Evolutionary conservation across 2,888 invertebrate genomes (phyloP), one percentile per base, ranked within the genome.

Genomic region (Arrhopalites spinosus): DNA sequence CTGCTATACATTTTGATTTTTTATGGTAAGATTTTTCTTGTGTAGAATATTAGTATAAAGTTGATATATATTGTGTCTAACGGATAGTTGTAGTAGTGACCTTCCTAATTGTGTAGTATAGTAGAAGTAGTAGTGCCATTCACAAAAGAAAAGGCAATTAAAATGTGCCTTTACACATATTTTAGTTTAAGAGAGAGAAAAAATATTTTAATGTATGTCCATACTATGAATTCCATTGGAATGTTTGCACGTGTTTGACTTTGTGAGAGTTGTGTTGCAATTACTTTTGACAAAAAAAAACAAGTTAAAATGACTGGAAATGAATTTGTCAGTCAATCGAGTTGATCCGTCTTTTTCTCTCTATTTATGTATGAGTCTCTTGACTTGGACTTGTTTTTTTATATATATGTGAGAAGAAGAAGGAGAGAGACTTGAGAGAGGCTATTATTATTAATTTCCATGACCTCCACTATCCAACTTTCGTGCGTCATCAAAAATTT

Each of bases 391-490:
- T 63, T 29, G 29, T 59, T 25, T 25, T 59, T 25, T 13, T 59
- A 13, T 2, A n/a, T n/a, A n/a, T n/a, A n/a, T n/a, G 25, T 25
- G 17, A 20, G 20, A 13, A 59, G 36, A 36, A 36, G 36, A 36
- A 11, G 11, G 36, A 20, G 30, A 63, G 63, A 29, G 63, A 63
- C 63, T 63, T 63, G 63, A 63, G 63, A 63, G 63, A 63, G 63
- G 63, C 63, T 70, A 70, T 70, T 70, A 70, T 56, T 70, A 70
- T 70, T 50, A 70, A 70, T 70, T 70, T 56, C 53, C 53, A 56
- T 70, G 69, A 70, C 69, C 69, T 70, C 69, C 69, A 70, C 69
- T 70, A 53, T 56, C 56, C 56, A 70, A 70, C 30, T 56, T 20
- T 70, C 56, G 69, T 70, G 69, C 69, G 69, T 70, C 69, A 70